Evolutionary conservation across 2,113 vertebrate species (phyloP).

Genomic region (Peromyscus californicus): DNA sequence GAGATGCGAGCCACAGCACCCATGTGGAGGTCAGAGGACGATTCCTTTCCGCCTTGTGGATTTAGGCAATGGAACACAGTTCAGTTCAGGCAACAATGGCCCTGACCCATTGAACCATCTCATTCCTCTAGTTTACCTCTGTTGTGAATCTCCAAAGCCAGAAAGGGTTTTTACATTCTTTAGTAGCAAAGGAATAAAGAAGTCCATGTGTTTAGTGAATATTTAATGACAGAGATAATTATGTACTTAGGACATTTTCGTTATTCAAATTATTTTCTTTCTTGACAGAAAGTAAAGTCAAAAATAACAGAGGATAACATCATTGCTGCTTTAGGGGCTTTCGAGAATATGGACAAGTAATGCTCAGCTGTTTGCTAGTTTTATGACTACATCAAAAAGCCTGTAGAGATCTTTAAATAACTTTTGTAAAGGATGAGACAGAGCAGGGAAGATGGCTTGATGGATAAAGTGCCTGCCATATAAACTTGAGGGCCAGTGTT

Average conservation of each 20-base stretch:
- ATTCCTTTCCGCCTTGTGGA: too few relatives aligned
- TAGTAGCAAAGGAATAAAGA: neutral
- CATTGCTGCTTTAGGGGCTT: neutral
- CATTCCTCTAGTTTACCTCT: neutral
- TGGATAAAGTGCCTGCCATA: too few relatives aligned
- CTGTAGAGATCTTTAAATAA: neutral
- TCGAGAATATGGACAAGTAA: neutral
- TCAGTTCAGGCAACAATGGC: too few relatives aligned
- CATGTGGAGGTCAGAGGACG: too few relatives aligned
- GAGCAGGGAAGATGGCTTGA: neutral
- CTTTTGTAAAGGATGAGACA: neutral
- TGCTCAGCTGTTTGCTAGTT: slow-evolving; percentile 1
- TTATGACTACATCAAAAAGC: neutral
- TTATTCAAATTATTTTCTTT: slow-evolving; percentile 55
- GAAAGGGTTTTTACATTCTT: neutral
- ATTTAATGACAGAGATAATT: neutral
- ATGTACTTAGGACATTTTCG: slow-evolving; percentile 1
- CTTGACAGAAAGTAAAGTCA: slow-evolving; percentile 23
- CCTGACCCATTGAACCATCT: neutral
- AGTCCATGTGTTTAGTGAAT: neutral
- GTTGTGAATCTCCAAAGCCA: neutral
- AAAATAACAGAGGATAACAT: slow-evolving; percentile 25
- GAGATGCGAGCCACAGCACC: neutral
- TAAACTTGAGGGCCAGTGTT: too few relatives aligned
- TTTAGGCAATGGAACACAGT: too few relatives aligned